These are phyloP conservation scores for Rhynchotus rufescens DNA, from an alignment of 2,797 vertebrate species.

Conservation along the genomic window DNA sequence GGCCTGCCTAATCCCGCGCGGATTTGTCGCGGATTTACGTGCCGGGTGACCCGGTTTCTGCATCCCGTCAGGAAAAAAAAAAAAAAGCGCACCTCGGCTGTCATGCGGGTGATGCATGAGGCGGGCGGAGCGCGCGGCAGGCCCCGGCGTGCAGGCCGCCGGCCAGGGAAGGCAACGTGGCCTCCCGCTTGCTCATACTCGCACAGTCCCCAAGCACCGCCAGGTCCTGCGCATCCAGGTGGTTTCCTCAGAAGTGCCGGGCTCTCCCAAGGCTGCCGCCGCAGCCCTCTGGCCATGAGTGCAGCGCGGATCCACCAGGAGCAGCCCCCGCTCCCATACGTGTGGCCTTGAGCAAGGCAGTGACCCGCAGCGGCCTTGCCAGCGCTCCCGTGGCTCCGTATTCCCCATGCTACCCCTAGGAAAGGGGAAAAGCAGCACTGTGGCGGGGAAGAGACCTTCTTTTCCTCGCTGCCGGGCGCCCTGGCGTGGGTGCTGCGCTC, in stretches of 20 bases:
- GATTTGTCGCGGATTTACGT: constrained; percentile 61
- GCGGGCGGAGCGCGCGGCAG: constrained; percentile 6
- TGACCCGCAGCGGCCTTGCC: background rate
- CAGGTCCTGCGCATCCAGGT: background rate
- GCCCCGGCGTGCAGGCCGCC: background rate
- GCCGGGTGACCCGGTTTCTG: constrained; percentile 57
- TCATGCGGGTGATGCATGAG: constrained; percentile 49
- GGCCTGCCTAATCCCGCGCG: constrained; percentile 41
- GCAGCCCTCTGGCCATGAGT: background rate
- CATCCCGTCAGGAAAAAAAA: constrained; percentile 21
- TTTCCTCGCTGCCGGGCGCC: too few species aligned
- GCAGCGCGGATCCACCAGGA: background rate
- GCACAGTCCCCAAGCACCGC: background rate
- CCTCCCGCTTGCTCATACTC: background rate
- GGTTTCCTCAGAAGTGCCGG: background rate
- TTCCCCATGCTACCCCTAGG: background rate
- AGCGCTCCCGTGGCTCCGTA: background rate
- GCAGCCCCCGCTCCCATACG: background rate
- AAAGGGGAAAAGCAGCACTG: background rate
- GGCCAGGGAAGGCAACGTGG: background rate
- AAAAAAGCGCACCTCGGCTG: constrained; percentile 46
- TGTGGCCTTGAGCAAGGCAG: background rate
- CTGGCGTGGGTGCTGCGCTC: background rate
- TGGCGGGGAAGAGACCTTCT: too few species aligned
- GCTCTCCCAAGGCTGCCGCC: accelerated